Evolutionary conservation across 2,113 vertebrate species (phyloP).

Genomic region (Speoplatyrhinus poulsoni): DNA sequence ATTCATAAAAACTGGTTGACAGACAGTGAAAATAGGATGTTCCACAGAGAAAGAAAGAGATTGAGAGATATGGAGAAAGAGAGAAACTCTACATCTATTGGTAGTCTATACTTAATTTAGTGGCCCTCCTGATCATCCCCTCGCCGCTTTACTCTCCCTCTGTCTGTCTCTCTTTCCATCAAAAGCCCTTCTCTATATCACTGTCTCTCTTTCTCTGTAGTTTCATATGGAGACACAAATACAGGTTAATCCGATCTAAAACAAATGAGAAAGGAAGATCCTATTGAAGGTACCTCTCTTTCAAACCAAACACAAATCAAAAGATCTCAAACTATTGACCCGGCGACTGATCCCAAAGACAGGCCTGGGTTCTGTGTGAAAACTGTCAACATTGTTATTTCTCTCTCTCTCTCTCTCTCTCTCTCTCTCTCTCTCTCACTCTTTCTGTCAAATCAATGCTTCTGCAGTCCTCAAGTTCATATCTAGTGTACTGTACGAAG

Average conservation of each 20-base stretch:
- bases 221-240: conserved; percentile 77
- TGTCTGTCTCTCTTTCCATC: conserved; percentile 52
- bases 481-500: conserved; percentile 77
- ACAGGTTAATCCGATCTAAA: conserved; percentile 71
- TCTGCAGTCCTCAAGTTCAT: conserved; percentile 78
- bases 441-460: conserved; percentile 65
- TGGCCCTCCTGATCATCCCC: conserved; percentile 70
- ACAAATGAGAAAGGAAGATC: conserved; percentile 71
- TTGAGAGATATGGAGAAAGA: conserved; percentile 78
- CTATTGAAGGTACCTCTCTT: conserved; percentile 66
- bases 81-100: conserved; percentile 69
- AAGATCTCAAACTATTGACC: conserved; percentile 72
- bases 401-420: no score
- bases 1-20: conserved; percentile 45
- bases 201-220: conserved; percentile 83
- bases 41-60: conserved; percentile 82
- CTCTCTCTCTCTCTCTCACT: conserved; percentile 61
- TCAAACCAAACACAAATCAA: conserved; percentile 79
- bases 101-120: conserved; percentile 51
- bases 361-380: conserved; percentile 62
- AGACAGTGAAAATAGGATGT: conserved; percentile 49
- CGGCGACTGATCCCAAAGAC: conserved; percentile 67
- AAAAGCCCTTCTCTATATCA: conserved; percentile 60
- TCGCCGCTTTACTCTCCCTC: conserved; percentile 58
- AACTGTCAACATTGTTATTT: conserved; percentile 62